Percentiles rank a stretch among this genome's conserved stretches.
phyloP scores from a whole-genome alignment of 1,140 invertebrate genomes.

The Gonioctena quinquepunctata region DNA sequence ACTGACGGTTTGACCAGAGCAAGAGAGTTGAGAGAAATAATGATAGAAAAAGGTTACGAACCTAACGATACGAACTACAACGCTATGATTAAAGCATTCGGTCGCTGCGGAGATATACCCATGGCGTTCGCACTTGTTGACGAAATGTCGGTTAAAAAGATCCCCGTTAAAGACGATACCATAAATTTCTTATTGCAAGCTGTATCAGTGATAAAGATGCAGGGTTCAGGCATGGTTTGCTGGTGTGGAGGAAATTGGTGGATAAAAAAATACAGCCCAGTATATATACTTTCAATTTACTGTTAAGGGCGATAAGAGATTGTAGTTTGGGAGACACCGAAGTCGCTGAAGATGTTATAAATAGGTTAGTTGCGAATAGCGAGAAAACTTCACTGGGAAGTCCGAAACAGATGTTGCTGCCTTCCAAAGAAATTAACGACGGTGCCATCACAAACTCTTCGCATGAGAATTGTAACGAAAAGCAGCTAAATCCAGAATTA shows the following conservation, averaged over 20 bases:
- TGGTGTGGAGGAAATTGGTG: conserved; percentile 84
- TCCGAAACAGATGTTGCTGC: neutral
- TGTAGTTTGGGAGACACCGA: conserved; percentile 74
- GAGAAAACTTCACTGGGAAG: too few relatives aligned
- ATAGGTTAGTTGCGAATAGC: conserved; percentile 29
- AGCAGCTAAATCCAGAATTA: neutral
- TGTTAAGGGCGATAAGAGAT: conserved; percentile 77
- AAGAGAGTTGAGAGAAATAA: conserved; percentile 65
- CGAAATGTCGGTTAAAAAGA: conserved; percentile 73
- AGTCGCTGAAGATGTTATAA: conserved; percentile 58
- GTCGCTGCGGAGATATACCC: conserved; percentile 73
- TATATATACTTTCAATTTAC: conserved; percentile 78
- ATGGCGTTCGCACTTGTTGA: conserved; percentile 81
- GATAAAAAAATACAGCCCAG: conserved; percentile 67
- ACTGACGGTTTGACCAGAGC: conserved; percentile 68
- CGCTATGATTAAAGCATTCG: conserved; percentile 90
- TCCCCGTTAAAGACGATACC: conserved; percentile 70
- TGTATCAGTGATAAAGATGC: conserved; percentile 76
- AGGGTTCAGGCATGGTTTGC: conserved; percentile 79
- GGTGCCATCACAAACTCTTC: neutral
- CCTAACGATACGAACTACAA: conserved; percentile 82
- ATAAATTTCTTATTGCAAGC: conserved; percentile 82
- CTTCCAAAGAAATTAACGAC: neutral
- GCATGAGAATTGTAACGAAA: neutral
- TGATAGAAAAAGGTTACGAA: conserved; percentile 68